Evolutionary conservation across 2,113 vertebrate species (phyloP).

Genomic region (Dasyurus viverrinus): DNA sequence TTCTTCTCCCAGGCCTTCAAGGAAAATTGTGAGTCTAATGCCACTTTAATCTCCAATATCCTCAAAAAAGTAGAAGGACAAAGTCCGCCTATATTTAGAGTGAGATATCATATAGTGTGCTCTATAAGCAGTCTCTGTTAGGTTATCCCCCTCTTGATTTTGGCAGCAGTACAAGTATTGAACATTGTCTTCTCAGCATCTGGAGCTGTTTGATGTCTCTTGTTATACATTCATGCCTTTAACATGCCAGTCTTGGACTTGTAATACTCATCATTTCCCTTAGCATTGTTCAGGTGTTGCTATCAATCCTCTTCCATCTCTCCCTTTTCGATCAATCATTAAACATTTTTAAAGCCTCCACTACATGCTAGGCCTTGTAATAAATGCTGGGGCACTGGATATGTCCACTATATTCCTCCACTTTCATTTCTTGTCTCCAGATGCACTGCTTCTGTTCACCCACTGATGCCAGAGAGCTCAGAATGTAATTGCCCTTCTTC

Average conservation of each 20-base stretch:
- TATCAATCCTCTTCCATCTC: neutral
- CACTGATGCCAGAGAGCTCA: neutral
- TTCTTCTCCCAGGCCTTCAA: neutral
- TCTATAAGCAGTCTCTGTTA: neutral
- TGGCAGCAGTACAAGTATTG: neutral
- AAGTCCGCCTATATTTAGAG: neutral
- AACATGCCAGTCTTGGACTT: neutral
- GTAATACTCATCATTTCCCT: neutral
- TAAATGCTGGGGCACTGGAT: neutral
- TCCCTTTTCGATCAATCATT: neutral
- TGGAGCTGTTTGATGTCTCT: neutral
- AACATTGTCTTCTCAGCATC: neutral
- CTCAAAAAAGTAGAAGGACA: neutral
- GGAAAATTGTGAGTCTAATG: neutral
- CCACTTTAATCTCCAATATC: neutral
- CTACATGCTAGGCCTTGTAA: neutral
- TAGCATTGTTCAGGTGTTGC: neutral
- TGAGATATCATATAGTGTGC: neutral
- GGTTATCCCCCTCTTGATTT: neutral
- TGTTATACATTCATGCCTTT: neutral
- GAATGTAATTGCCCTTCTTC: neutral
- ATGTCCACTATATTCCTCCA: neutral
- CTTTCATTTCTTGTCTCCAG: neutral
- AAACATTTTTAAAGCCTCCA: neutral
- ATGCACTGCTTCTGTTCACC: neutral